These are phyloP conservation scores for Podocnemis expansa DNA, from an alignment of 2,113 vertebrate species.

Conservation along the genomic window DNA sequence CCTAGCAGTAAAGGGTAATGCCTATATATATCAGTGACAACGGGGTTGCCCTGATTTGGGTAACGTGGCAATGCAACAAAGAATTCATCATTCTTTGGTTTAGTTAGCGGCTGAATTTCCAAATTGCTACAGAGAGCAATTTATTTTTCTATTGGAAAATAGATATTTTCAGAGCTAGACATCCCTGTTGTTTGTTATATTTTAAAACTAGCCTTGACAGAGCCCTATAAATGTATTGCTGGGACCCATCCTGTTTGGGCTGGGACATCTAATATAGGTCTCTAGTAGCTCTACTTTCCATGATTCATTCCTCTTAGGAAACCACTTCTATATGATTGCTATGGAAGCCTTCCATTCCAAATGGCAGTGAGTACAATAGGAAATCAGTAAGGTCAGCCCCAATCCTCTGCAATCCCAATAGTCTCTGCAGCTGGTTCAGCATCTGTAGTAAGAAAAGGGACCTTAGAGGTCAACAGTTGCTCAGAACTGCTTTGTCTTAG, in stretches of 20 bases:
- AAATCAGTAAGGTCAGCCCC: fast-evolving
- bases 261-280: background rate
- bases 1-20: background rate
- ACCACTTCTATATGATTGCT: background rate
- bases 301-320: background rate
- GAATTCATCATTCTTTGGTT: background rate
- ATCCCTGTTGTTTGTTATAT: background rate
- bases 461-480: background rate
- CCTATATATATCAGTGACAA: background rate
- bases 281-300: background rate
- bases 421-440: background rate
- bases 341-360: background rate
- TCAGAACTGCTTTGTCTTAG: background rate
- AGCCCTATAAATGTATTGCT: background rate
- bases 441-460: background rate
- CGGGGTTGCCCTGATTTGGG: background rate
- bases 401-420: background rate
- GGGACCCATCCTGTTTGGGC: background rate
- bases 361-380: background rate
- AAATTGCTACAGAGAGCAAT: background rate
- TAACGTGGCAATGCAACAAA: background rate
- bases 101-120: background rate
- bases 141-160: background rate
- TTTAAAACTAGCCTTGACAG: slow-evolving; percentile 12
- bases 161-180: background rate